phyloP scores from a whole-genome alignment of 2,797 vertebrate genomes.

The Onychomys torridus region DNA sequence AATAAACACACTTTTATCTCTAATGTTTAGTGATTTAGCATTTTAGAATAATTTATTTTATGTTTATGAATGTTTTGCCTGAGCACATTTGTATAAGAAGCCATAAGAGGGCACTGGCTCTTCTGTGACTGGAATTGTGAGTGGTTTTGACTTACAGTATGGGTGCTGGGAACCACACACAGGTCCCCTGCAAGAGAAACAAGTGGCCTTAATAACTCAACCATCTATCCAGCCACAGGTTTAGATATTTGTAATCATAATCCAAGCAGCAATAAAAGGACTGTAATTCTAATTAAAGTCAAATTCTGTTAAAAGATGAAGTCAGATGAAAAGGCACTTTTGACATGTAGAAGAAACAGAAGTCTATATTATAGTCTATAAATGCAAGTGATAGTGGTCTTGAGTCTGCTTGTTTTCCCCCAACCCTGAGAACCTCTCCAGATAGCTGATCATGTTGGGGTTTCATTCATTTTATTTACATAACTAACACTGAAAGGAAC shows the following conservation, averaged over 20 bases:
- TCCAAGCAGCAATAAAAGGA: not conserved
- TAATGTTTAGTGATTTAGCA: not conserved
- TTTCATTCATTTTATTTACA: not conserved
- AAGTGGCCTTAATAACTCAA: not conserved
- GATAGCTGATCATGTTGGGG: not conserved
- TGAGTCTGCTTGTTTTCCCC: too few relatives aligned
- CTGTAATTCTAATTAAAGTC: not conserved
- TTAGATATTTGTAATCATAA: constrained; percentile 2
- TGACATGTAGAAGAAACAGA: not conserved
- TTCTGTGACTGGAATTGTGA: not conserved
- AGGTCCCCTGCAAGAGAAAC: not conserved
- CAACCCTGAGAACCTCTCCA: not conserved
- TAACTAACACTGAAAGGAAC: not conserved
- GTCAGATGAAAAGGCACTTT: not conserved
- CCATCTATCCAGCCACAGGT: not conserved
- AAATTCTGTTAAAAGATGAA: not conserved
- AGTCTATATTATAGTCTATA: not conserved
- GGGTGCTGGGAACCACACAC: not conserved
- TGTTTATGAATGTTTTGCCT: not conserved
- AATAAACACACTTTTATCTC: not conserved
- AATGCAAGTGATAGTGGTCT: not conserved
- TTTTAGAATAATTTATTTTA: not conserved
- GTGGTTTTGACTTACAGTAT: not conserved
- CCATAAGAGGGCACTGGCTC: not conserved
- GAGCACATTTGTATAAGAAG: not conserved